These are phyloP conservation scores for Conus ventricosus DNA, from an alignment of 1,140 invertebrate species.

Conservation along the genomic window DNA sequence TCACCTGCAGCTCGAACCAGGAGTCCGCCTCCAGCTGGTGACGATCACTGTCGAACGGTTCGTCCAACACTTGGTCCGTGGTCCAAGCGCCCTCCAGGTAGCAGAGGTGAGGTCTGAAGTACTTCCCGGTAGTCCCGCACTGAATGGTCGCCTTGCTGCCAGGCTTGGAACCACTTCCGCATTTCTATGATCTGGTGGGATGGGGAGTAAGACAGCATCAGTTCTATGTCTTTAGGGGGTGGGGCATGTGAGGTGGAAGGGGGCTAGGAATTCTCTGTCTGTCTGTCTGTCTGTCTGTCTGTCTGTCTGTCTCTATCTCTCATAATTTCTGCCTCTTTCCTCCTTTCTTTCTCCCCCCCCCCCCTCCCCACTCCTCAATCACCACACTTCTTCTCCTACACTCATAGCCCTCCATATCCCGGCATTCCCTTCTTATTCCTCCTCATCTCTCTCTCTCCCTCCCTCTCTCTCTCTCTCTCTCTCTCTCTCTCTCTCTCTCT, in stretches of 20 bases:
- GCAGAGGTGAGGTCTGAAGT: slow-evolving; percentile 67
- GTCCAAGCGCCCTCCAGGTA: slow-evolving; percentile 70
- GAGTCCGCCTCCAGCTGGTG: slow-evolving; percentile 57
- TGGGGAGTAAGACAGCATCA: too few species aligned
- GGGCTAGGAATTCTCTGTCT: neutral
- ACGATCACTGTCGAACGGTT: slow-evolving; percentile 62
- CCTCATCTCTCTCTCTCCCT: too few species aligned
- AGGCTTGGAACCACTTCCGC: slow-evolving; percentile 67
- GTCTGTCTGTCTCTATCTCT: neutral
- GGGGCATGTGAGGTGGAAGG: too few species aligned
- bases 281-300: neutral
- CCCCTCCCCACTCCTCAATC: neutral
- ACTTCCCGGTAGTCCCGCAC: slow-evolving; percentile 58
- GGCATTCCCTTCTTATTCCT: too few species aligned
- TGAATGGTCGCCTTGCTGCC: slow-evolving; percentile 49
- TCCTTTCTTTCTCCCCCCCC: too few species aligned
- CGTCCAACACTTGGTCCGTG: slow-evolving; percentile 47
- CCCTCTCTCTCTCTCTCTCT: too few species aligned
- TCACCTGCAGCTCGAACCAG: slow-evolving; percentile 57
- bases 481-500: too few species aligned
- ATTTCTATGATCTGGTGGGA: slow-evolving; percentile 57
- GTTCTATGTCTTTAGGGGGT: too few species aligned
- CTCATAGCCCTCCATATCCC: neutral
- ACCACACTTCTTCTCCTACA: neutral
- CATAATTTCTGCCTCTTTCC: too few species aligned